Percentiles rank a stretch among this genome's conserved stretches.
Evolutionary conservation across 2,888 invertebrate genomes (phyloP).

Genomic region (Megaustenia siamemsis): DNA sequence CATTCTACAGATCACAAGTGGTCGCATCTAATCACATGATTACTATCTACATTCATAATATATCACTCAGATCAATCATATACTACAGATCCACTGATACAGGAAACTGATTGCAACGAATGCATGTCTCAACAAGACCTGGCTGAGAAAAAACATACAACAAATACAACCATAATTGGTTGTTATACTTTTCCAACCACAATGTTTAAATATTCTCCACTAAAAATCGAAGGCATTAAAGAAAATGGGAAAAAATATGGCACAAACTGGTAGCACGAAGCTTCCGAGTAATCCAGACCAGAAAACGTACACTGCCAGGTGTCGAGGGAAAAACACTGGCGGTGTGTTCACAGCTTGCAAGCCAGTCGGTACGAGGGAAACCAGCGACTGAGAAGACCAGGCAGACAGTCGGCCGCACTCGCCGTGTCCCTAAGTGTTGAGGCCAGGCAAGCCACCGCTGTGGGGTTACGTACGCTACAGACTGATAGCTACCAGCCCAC

Average conservation of each 20-base stretch:
- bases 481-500: conserved; percentile 13
- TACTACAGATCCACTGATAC: no score
- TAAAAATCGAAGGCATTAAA: not conserved
- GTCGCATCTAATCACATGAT: no score
- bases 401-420: conserved; percentile 3
- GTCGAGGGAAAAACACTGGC: not conserved
- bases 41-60: no score
- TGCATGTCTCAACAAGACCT: no score
- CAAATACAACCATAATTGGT: no score
- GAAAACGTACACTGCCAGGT: not conserved
- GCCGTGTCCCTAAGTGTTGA: conserved; percentile 18
- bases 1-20: no score
- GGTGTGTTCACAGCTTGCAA: not conserved
- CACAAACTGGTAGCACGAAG: not conserved
- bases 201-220: not conserved
- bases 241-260: not conserved
- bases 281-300: not conserved
- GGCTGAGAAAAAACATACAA: no score
- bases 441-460: not conserved
- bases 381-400: not conserved
- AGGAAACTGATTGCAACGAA: no score
- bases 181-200: not conserved
- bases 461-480: not conserved
- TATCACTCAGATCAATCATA: no score
- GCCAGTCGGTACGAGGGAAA: not conserved